Conservation (phyloP, 1,140 invertebrate species). For the Sminthurides bifidus region DNA sequence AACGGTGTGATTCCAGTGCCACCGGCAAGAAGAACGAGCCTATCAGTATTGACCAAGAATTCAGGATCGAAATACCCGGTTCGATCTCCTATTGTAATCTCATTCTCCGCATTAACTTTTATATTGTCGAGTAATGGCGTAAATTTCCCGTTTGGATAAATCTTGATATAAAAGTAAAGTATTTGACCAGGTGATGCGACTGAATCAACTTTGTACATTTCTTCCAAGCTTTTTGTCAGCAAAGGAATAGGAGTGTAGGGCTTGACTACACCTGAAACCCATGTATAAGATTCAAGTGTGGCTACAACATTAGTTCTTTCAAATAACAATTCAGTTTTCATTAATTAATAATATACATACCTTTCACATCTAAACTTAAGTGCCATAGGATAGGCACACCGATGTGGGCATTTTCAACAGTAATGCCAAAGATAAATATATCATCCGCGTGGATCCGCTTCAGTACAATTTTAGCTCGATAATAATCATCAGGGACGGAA, state of each 20-base stretch:
- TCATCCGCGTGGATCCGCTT: neutral
- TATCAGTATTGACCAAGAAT: neutral
- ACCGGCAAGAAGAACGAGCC: slow-evolving; percentile 15
- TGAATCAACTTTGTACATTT: neutral
- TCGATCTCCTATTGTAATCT: neutral
- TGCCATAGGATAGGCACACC: slow-evolving; percentile 7
- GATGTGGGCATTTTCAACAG: neutral
- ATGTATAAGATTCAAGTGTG: neutral
- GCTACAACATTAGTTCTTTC: neutral
- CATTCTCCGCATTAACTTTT: neutral
- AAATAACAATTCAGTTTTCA: neutral
- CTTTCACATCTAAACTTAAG: slow-evolving; percentile 3
- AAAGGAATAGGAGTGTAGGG: slow-evolving; percentile 2
- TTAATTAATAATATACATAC: neutral
- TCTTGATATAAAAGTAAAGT: slow-evolving; percentile 14
- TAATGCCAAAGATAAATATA: neutral
- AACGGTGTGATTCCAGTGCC: slow-evolving; percentile 24
- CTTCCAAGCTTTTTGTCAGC: neutral
- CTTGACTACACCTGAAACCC: neutral
- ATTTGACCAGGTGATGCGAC: neutral
- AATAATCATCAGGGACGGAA: slow-evolving; percentile 5
- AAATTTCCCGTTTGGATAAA: slow-evolving; percentile 15
- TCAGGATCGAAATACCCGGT: slow-evolving; percentile 4
- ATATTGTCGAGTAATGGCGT: slow-evolving; percentile 5
- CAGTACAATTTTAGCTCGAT: slow-evolving; percentile 3